Conservation (phyloP, 30 jellyfish, hydroid and myxozoan species). For the Morbakka virulenta region DNA sequence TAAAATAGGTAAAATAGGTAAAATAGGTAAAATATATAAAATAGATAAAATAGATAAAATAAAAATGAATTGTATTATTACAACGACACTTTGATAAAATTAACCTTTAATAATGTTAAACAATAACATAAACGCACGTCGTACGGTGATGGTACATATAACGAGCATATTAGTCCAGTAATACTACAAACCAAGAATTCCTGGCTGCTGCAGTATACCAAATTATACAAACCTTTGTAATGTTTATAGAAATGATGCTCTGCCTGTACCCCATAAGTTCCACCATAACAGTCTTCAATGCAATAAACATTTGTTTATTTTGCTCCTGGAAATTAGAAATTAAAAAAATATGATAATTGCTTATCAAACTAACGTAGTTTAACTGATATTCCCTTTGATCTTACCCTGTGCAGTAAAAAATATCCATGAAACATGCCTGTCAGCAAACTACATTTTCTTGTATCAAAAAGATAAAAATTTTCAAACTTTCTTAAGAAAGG, state of each 20-base stretch:
- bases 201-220: no score
- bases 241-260: constrained; percentile 68
- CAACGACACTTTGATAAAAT: neutral
- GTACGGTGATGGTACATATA: neutral
- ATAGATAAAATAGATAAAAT: no score
- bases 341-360: neutral
- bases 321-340: constrained; percentile 47
- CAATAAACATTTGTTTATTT: constrained; percentile 59
- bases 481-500: no score
- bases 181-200: no score
- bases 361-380: no score
- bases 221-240: constrained; percentile 91
- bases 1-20: no score
- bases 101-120: neutral
- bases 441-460: no score
- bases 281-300: constrained; percentile 62
- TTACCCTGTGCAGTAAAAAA: no score
- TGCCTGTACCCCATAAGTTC: constrained; percentile 75
- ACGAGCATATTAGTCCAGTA: neutral
- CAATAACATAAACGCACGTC: neutral
- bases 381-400: no score
- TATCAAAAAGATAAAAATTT: no score
- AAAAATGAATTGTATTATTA: neutral
- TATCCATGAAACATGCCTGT: no score
- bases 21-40: no score